phyloP scores from a whole-genome alignment of 2,888 invertebrate genomes.

The Rutpela maculata region DNA sequence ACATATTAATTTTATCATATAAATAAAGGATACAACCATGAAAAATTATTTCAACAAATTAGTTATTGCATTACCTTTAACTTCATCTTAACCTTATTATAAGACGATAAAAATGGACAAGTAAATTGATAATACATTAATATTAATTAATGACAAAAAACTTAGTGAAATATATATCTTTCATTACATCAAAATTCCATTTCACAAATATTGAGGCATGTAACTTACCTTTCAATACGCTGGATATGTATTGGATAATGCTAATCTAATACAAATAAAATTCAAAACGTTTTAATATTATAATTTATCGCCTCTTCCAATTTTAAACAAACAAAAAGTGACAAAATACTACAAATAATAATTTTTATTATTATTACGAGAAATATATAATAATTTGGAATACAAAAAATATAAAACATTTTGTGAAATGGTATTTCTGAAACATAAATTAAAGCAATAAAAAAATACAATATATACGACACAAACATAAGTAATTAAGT shows the following conservation, averaged over 20 bases:
- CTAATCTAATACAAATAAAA: background rate
- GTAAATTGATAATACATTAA: background rate
- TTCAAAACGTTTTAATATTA: background rate
- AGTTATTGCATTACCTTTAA: background rate
- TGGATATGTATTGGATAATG: constrained; percentile 25
- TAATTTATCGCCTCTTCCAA: background rate
- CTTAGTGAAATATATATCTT: background rate
- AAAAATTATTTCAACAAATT: too few species aligned
- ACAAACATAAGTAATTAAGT: background rate
- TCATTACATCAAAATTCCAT: constrained; percentile 12
- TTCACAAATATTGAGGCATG: constrained; percentile 11
- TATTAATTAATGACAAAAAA: background rate
- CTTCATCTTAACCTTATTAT: background rate
- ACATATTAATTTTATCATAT: too few species aligned
- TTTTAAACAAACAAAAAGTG: background rate
- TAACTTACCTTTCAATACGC: constrained; percentile 2
- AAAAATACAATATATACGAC: constrained; percentile 35
- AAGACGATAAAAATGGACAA: background rate
- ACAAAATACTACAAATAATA: background rate
- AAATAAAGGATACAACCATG: too few species aligned
- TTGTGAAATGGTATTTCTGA: constrained; percentile 23
- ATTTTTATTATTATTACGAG: background rate
- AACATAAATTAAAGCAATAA: constrained; percentile 2
- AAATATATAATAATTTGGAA: constrained; percentile 1
- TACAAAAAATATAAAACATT: constrained; percentile 1